Percentiles rank a stretch among this genome's conserved stretches.
Conservation (phyloP, 2,888 invertebrate genomes). For the Pilophorus perplexus region DNA sequence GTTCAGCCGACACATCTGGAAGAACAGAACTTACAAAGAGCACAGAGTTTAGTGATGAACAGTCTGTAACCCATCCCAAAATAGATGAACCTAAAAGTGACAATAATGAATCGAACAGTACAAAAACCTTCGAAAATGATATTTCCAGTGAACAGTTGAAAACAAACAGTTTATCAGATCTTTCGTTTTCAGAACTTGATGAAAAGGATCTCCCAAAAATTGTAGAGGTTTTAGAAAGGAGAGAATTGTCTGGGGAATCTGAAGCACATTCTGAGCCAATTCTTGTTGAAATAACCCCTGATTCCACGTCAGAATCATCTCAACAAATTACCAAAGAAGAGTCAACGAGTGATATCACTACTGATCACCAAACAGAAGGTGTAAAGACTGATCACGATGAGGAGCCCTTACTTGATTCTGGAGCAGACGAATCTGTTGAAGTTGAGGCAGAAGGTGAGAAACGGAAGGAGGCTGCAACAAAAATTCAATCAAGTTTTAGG, state of each 20-base stretch:
- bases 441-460: slow-evolving; percentile 7
- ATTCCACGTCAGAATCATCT: slow-evolving; percentile 8
- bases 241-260: slow-evolving; percentile 12
- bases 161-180: slow-evolving; percentile 48
- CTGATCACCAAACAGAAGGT: slow-evolving; percentile 3
- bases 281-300: not conserved
- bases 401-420: not conserved
- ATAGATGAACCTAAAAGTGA: slow-evolving; percentile 13
- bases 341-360: slow-evolving; percentile 28
- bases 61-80: not conserved
- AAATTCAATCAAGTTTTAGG: slow-evolving; percentile 59
- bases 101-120: slow-evolving; percentile 20
- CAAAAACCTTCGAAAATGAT: slow-evolving; percentile 39
- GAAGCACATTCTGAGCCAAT: slow-evolving; percentile 17
- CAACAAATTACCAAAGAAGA: slow-evolving; percentile 10
- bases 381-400: slow-evolving; percentile 9
- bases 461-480: slow-evolving; percentile 53
- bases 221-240: not conserved
- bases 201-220: slow-evolving; percentile 6
- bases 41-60: not conserved
- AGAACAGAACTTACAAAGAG: not conserved
- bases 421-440: slow-evolving; percentile 1
- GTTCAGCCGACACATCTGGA: not conserved
- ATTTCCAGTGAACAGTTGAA: slow-evolving; percentile 48
- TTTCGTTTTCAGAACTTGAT: slow-evolving; percentile 45